Evolutionary conservation across 2,797 vertebrate genomes (phyloP), one percentile per base, ranked within the genome.

Genomic region (Lepidocolaptes lacrymiger): DNA sequence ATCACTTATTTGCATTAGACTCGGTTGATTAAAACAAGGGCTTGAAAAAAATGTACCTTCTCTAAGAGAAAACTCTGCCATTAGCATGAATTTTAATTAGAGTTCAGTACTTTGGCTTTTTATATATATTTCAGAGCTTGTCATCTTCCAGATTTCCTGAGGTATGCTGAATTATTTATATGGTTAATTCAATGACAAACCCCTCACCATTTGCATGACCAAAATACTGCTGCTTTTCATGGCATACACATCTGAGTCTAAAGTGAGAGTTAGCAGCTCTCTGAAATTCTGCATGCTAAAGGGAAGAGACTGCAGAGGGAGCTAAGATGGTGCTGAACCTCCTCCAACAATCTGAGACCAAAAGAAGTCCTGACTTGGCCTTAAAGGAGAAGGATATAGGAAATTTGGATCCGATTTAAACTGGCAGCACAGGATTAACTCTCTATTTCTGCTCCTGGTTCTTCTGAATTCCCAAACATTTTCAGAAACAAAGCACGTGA

Each of bases 401-500:
- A 91, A 91, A 89, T 83, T 88, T 69, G 95, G 94, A 96, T 95
- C 79, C 96, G 95, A 98, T 97, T 95, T 97, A 93, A 97, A 95
- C 83, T 93, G 96, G 94, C 93, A 97, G 93, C 79, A 93, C 51
- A 79, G 96, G 91, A 97, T 96, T 97, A 96, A 91, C 82, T 97
- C 83, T 95, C 95, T 93, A 76, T 58, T 94, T 96, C 84, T 55
- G 63, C 68, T 80, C 0, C 1, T 62, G 76, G 76, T 75, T 92
- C 51, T 10, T 92, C 51, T 9, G 85, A 91, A 85, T 86, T 85
- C 91, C 39, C 74, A 82, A 32, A 69, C 84, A 91, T 88, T 93
- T 96, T 88, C 91, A 96, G 92, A 96, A 96, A 88, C 71, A 62
- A 94, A 96, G 74, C 76, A 89, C 94, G 81, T 89, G 94, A 93